Percentiles rank a stretch among this genome's conserved stretches.
Evolutionary conservation across 2,113 vertebrate genomes (phyloP).

Genomic region (Empidonax traillii): DNA sequence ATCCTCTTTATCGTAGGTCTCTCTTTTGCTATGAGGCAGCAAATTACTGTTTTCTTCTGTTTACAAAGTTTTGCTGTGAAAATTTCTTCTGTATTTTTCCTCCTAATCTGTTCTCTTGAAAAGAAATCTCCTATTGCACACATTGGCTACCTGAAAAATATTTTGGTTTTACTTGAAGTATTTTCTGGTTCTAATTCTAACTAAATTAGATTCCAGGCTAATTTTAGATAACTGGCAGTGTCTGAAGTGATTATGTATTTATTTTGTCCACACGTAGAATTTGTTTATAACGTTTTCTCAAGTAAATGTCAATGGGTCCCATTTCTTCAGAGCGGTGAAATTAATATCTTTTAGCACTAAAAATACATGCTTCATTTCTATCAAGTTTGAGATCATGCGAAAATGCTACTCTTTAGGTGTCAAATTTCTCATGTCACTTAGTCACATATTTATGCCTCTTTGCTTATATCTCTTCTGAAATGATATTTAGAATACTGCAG

Average conservation of each 20-base stretch:
- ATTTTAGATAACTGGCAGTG: background rate
- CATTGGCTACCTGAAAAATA: background rate
- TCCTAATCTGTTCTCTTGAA: background rate
- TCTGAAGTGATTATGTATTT: background rate
- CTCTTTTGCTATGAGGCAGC: background rate
- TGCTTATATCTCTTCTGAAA: slow-evolving; percentile 8
- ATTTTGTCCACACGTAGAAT: background rate
- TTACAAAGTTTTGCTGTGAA: background rate
- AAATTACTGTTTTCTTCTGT: background rate
- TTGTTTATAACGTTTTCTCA: background rate
- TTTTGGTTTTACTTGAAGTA: background rate
- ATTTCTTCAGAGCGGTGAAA: background rate
- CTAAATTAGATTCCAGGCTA: background rate
- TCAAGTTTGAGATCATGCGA: background rate
- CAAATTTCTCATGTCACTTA: slow-evolving; percentile 2
- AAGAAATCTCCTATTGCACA: background rate
- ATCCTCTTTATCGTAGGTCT: background rate
- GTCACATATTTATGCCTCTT: slow-evolving; percentile 37
- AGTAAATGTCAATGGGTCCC: background rate
- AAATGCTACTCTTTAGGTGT: slow-evolving; percentile 5
- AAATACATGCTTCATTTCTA: background rate
- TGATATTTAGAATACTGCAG: slow-evolving; percentile 38
- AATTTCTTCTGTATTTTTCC: background rate
- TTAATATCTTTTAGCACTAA: background rate
- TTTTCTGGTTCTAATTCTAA: background rate